A percentile compares a stretch with the other conserved stretches of the same genome.
Conservation (phyloP, 2,888 invertebrate species). For the Andrena fulva region DNA sequence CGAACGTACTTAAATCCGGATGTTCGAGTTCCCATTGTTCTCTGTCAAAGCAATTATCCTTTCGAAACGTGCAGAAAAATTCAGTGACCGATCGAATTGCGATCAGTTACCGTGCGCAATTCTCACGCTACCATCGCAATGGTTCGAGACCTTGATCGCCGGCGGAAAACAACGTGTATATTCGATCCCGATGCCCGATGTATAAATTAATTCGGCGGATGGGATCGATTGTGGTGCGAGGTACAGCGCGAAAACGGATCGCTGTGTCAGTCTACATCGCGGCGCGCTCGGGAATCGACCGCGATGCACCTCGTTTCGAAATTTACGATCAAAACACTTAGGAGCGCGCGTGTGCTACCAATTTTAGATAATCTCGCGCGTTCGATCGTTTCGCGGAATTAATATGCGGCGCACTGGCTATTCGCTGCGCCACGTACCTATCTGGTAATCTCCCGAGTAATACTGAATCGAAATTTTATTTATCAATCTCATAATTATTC, state of each 20-base stretch:
- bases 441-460: neutral
- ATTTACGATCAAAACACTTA: constrained; percentile 13
- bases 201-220: constrained; percentile 45
- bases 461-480: neutral
- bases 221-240: constrained; percentile 52
- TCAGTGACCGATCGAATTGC: constrained; percentile 13
- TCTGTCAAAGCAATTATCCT: no score
- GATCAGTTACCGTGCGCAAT: constrained; percentile 32
- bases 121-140: neutral
- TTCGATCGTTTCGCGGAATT: constrained; percentile 44
- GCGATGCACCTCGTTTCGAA: constrained; percentile 19
- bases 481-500: neutral
- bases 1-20: no score
- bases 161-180: constrained; percentile 6
- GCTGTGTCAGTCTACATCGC: constrained; percentile 29
- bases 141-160: neutral
- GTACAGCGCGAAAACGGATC: constrained; percentile 15
- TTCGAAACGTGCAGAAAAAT: no score
- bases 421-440: neutral
- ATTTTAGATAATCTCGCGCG: constrained; percentile 48
- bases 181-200: constrained; percentile 33
- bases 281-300: neutral
- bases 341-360: neutral
- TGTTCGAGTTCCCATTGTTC: no score
- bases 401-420: neutral